Evolutionary conservation across 2,113 vertebrate genomes (phyloP).

Genomic region (Arvicanthis niloticus): DNA sequence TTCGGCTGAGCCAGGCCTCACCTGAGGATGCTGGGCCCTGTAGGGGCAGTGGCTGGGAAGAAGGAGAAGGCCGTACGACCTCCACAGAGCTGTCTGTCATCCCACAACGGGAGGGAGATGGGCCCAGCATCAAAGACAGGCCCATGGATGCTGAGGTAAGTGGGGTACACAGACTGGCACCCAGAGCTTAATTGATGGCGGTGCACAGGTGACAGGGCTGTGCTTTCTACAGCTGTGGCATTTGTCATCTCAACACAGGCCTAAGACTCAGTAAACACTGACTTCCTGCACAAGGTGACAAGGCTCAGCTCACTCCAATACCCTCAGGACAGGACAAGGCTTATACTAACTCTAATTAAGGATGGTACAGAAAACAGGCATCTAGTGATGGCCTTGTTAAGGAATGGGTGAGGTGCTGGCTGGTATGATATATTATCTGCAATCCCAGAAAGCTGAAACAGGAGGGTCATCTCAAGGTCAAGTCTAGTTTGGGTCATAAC

Average conservation of each 20-base stretch:
- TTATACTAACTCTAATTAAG: neutral
- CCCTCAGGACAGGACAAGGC: neutral
- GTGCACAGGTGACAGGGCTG: neutral
- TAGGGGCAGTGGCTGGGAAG: constrained; percentile 67
- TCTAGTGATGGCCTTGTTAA: neutral
- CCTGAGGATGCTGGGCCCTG: neutral
- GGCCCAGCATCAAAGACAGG: constrained; percentile 62
- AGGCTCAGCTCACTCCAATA: neutral
- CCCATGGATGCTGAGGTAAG: constrained; percentile 70
- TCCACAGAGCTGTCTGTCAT: constrained; percentile 28
- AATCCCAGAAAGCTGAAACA: too few species aligned
- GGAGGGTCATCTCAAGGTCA: neutral
- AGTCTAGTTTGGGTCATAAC: too few species aligned
- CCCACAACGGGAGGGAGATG: constrained; percentile 67
- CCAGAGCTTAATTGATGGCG: neutral
- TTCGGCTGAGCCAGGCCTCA: constrained; percentile 53
- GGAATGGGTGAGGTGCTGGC: neutral
- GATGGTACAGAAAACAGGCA: neutral
- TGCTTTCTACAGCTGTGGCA: neutral
- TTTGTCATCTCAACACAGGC: neutral
- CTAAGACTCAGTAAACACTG: neutral
- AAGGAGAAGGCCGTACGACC: constrained; percentile 43
- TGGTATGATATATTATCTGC: too few species aligned
- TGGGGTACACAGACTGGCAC: neutral
- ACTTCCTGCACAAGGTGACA: neutral